phyloP scores from a whole-genome alignment of 2,797 vertebrate species.

The Hozukius guyotensis region DNA sequence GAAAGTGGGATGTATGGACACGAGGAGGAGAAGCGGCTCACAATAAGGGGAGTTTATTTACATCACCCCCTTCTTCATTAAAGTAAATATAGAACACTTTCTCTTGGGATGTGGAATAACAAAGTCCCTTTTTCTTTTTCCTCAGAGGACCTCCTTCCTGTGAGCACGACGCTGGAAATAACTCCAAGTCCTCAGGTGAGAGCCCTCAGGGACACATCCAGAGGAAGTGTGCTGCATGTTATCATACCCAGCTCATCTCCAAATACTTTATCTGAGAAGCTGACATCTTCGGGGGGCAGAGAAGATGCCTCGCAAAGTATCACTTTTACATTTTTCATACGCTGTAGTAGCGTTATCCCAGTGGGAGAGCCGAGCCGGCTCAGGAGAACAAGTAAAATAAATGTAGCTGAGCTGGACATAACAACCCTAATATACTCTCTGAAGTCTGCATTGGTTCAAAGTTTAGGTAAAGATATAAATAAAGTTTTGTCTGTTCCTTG shows the following conservation, averaged over 20 bases:
- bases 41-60: conserved; percentile 57
- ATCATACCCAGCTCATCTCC: conserved; percentile 52
- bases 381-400: conserved; percentile 45
- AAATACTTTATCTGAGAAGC: conserved; percentile 52
- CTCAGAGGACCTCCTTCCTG: conserved; percentile 60
- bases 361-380: background rate
- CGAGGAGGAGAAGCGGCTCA: conserved; percentile 23
- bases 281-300: conserved; percentile 13
- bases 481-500: conserved; percentile 72
- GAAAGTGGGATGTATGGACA: conserved; percentile 37
- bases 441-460: conserved; percentile 59
- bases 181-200: conserved; percentile 60
- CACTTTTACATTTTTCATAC: conserved; percentile 41
- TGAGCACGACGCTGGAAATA: conserved; percentile 68
- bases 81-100: conserved; percentile 64
- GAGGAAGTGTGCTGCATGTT: conserved; percentile 39
- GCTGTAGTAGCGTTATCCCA: conserved; percentile 5
- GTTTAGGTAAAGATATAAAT: conserved; percentile 83
- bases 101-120: conserved; percentile 54
- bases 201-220: conserved; percentile 59
- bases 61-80: conserved; percentile 38
- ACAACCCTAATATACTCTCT: conserved; percentile 55
- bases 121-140: conserved; percentile 32
- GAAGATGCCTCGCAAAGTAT: conserved; percentile 30
- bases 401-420: conserved; percentile 56